phyloP scores from a whole-genome alignment of 2,797 vertebrate species.

The Enteromius radiatus region DNA sequence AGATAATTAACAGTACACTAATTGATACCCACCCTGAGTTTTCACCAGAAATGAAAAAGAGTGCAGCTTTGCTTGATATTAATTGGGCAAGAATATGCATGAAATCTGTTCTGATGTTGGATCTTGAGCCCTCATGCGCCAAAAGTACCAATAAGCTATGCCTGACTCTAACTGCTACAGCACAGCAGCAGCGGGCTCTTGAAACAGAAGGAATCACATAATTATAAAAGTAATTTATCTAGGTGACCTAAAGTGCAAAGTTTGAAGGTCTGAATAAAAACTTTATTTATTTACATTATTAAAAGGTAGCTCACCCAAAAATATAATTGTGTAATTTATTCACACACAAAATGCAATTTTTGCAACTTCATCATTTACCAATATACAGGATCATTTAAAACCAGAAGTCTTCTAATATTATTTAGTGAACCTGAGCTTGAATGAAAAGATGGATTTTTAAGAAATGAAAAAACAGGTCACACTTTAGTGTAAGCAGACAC shows the following conservation, averaged over 20 bases:
- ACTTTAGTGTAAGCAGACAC: too few relatives aligned
- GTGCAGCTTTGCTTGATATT: constrained; percentile 76
- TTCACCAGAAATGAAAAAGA: constrained; percentile 79
- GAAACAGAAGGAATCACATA: neutral
- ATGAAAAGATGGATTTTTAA: too few relatives aligned
- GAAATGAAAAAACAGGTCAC: too few relatives aligned
- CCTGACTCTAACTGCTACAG: constrained; percentile 8
- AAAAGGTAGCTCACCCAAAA: neutral
- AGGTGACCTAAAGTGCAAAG: neutral
- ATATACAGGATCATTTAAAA: too few relatives aligned
- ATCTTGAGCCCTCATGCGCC: constrained; percentile 49
- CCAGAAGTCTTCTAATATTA: too few relatives aligned
- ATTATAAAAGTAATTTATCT: neutral
- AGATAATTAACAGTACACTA: constrained; percentile 85
- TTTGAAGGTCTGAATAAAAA: neutral
- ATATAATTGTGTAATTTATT: neutral
- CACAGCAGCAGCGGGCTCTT: constrained; percentile 3
- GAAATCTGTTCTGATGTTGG: constrained; percentile 72
- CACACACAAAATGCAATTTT: too few relatives aligned
- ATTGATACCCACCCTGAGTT: constrained; percentile 83
- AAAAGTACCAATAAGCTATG: constrained; percentile 39
- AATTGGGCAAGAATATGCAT: constrained; percentile 78
- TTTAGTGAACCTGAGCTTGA: too few relatives aligned
- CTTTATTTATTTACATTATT: neutral
- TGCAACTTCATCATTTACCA: too few relatives aligned